Evolutionary conservation across 2,113 vertebrate genomes (phyloP).

Genomic region (Crypturellus undulatus): DNA sequence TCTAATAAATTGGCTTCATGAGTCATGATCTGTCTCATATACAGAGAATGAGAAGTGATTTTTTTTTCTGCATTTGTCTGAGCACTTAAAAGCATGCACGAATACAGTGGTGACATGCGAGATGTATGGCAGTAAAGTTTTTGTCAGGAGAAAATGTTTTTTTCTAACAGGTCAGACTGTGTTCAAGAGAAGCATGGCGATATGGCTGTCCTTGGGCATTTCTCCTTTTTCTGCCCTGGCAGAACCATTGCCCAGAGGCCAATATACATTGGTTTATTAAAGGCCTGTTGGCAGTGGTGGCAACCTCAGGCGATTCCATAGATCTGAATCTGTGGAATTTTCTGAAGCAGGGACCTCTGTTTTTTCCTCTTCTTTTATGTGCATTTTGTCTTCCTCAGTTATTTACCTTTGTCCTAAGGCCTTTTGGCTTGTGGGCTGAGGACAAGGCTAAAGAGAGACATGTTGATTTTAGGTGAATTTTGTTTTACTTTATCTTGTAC

Average conservation of each 20-base stretch:
- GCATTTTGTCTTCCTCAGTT: not conserved
- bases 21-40: slow-evolving; percentile 5
- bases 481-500: not conserved
- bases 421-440: not conserved
- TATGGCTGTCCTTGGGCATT: not conserved
- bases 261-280: not conserved
- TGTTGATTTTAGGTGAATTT: not conserved
- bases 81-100: not conserved
- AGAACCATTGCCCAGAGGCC: not conserved
- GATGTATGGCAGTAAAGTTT: not conserved
- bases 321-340: not conserved
- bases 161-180: not conserved
- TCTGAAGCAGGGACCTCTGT: not conserved
- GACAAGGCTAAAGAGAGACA: not conserved
- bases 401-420: not conserved
- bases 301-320: not conserved
- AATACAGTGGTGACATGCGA: not conserved
- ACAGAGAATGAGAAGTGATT: not conserved
- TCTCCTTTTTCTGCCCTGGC: not conserved
- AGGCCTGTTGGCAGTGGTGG: not conserved
- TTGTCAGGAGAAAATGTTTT: not conserved
- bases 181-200: not conserved
- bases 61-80: not conserved
- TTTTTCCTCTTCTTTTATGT: not conserved
- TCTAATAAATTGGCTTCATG: not conserved